A percentile compares a stretch with the other conserved stretches of the same genome.
Conservation (phyloP, 2,888 invertebrate species). For the Drosophila anomalata region DNA sequence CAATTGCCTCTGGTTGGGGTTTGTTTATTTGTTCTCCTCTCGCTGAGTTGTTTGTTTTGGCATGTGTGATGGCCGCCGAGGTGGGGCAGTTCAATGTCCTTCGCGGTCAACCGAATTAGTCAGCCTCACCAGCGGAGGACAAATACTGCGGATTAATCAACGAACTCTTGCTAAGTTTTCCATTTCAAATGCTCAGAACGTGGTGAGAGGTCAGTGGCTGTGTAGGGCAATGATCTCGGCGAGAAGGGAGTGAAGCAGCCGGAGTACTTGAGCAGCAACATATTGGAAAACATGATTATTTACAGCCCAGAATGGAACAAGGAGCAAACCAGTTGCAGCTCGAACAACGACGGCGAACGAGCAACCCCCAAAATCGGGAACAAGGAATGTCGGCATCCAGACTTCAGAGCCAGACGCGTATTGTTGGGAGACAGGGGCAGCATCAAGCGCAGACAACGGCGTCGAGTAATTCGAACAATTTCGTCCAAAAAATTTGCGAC, state of each 20-base stretch:
- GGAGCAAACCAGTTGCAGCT: conserved; percentile 47
- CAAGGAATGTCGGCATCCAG: conserved; percentile 33
- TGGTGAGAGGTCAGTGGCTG: conserved; percentile 22
- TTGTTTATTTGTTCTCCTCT: conserved; percentile 47
- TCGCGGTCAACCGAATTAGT: conserved; percentile 39
- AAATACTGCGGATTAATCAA: no score
- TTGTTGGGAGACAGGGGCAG: conserved; percentile 22
- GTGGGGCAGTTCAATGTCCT: conserved; percentile 62
- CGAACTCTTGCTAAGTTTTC: conserved; percentile 50
- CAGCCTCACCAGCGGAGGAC: not conserved
- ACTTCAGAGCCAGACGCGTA: conserved; percentile 44
- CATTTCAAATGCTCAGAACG: conserved; percentile 51
- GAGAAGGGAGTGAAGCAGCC: conserved; percentile 32
- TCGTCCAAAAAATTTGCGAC: conserved; percentile 77
- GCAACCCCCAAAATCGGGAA: conserved; percentile 17
- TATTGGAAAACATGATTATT: conserved; percentile 76
- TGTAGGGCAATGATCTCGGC: conserved; percentile 11
- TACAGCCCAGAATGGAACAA: conserved; percentile 64
- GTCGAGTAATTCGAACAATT: conserved; percentile 76
- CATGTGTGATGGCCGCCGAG: conserved; percentile 21
- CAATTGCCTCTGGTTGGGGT: conserved; percentile 25
- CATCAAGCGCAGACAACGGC: conserved; percentile 28
- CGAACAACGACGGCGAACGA: not conserved
- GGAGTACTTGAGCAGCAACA: conserved; percentile 52
- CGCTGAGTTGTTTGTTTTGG: conserved; percentile 44